Evolutionary conservation across 2,113 vertebrate species (phyloP).

Genomic region (Emydura subglobosa): DNA sequence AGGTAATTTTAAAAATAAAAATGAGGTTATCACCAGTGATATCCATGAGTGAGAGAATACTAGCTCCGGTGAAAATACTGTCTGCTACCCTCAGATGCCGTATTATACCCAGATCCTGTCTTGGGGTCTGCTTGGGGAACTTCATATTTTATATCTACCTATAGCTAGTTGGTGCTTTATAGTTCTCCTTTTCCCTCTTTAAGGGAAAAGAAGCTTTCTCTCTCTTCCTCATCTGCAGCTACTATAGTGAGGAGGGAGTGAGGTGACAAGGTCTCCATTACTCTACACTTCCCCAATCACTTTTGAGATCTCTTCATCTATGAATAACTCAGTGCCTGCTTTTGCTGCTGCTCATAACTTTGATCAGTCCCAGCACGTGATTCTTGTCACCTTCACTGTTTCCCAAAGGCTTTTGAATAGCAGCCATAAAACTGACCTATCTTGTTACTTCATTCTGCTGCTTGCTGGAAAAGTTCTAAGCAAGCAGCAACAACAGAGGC

Average conservation of each 20-base stretch:
- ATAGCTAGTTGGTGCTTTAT: neutral
- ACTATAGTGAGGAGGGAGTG: too few species aligned
- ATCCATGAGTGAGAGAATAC: too few species aligned
- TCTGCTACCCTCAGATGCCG: too few species aligned
- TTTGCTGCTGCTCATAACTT: neutral
- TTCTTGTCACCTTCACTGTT: neutral
- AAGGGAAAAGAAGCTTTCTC: neutral
- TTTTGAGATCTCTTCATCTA: neutral
- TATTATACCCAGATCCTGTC: too few species aligned
- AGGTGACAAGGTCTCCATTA: slow-evolving; percentile 9
- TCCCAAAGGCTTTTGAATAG: neutral
- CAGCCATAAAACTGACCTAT: neutral
- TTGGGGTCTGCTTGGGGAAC: too few species aligned
- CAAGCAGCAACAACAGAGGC: too few species aligned
- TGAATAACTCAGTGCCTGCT: neutral
- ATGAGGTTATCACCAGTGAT: too few species aligned
- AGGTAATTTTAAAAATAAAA: too few species aligned
- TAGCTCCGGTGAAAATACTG: too few species aligned
- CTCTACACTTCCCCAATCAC: neutral
- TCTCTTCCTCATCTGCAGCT: neutral
- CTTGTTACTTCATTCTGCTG: neutral
- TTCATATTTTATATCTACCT: too few species aligned
- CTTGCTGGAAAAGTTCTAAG: neutral
- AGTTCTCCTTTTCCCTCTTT: neutral
- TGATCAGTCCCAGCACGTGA: neutral